These are phyloP conservation scores for Abscondita cerata DNA, from an alignment of 2,888 invertebrate species.

Conservation along the genomic window DNA sequence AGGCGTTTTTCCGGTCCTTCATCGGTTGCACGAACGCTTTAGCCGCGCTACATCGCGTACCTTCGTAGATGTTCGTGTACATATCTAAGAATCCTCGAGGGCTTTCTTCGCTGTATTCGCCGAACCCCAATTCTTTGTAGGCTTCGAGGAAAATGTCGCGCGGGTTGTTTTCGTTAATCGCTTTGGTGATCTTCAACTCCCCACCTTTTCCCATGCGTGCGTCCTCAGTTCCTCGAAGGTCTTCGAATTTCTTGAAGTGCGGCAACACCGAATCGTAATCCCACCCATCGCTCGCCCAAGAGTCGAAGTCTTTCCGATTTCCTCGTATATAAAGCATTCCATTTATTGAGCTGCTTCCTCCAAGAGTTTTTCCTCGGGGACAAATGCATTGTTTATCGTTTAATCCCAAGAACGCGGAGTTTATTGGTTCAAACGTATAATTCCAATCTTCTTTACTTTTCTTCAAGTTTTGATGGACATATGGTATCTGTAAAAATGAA, in stretches of 20 bases:
- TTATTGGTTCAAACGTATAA: conserved; percentile 38
- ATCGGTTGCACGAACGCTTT: neutral
- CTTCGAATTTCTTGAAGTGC: neutral
- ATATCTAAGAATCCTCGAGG: neutral
- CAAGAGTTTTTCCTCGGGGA: conserved; percentile 4
- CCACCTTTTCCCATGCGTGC: too few species aligned
- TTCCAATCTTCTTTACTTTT: neutral
- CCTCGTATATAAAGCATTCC: neutral
- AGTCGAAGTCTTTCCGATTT: neutral
- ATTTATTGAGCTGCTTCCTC: conserved; percentile 4
- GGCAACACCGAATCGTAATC: neutral
- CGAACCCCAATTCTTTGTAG: neutral
- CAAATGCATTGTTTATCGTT: conserved; percentile 59
- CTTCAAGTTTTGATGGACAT: neutral
- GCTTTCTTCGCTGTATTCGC: neutral
- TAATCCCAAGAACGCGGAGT: conserved; percentile 71
- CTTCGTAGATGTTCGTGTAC: neutral
- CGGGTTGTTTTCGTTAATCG: too few species aligned
- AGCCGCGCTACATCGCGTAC: neutral
- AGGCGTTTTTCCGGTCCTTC: conserved; percentile 63
- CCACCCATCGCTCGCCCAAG: conserved; percentile 7
- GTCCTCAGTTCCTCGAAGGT: too few species aligned
- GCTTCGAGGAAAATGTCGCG: neutral
- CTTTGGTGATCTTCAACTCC: too few species aligned
- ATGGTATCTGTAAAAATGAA: conserved; percentile 11